A percentile compares a stretch with the other conserved stretches of the same genome.
These are phyloP conservation scores for Hymenochirus boettgeri DNA, from an alignment of 2,113 vertebrate genomes.

Conservation along the genomic window DNA sequence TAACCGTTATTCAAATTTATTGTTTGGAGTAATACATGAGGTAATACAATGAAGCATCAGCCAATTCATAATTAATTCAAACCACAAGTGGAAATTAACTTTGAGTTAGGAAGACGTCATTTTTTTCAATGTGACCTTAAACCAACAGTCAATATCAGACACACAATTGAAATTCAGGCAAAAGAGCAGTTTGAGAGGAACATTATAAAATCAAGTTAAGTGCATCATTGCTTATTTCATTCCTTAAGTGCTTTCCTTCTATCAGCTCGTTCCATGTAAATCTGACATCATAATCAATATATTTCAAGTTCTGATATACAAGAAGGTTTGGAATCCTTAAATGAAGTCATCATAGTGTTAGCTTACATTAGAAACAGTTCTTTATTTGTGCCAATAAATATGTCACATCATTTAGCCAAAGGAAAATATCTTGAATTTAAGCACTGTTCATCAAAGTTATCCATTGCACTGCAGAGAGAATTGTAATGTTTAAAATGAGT, in stretches of 20 bases:
- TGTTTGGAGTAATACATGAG: not conserved
- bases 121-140: constrained; percentile 41
- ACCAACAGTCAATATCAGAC: constrained; percentile 33
- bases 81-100: not conserved
- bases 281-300: constrained; percentile 40
- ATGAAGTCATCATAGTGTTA: constrained; percentile 28
- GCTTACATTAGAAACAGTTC: constrained; percentile 23
- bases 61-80: constrained; percentile 11
- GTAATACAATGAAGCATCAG: not conserved
- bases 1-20: not conserved
- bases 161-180: constrained; percentile 41
- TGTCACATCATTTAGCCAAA: constrained; percentile 18
- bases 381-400: constrained; percentile 26
- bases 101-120: constrained; percentile 23
- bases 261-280: constrained; percentile 39
- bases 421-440: constrained; percentile 14
- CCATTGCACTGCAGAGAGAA: constrained; percentile 12
- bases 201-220: constrained; percentile 44
- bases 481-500: too few species aligned
- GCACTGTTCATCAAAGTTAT: constrained; percentile 28
- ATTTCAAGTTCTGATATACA: constrained; percentile 34
- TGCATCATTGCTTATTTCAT: constrained; percentile 40
- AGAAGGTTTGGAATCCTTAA: constrained; percentile 20
- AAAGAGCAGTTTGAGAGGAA: constrained; percentile 39
- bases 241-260: constrained; percentile 36